Conservation (phyloP, 2,113 vertebrate genomes). For the Meriones unguiculatus region DNA sequence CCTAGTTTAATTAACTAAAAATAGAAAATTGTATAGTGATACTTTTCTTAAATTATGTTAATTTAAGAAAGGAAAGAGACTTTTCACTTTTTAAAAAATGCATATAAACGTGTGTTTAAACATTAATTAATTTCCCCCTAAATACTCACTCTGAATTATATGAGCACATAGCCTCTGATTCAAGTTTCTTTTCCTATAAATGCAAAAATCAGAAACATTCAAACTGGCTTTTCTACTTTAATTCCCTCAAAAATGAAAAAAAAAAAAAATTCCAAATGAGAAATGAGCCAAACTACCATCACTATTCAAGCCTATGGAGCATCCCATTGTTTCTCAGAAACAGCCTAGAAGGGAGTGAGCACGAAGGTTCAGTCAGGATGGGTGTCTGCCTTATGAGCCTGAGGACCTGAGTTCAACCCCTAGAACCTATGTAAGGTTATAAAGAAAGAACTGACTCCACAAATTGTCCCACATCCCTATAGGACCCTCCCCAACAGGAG, state of each 20-base stretch:
- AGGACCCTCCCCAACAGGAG: background rate
- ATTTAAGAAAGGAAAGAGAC: background rate
- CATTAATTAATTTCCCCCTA: background rate
- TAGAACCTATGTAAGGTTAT: background rate
- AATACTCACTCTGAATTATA: background rate
- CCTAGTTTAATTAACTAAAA: background rate
- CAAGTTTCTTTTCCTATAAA: background rate
- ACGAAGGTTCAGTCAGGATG: background rate
- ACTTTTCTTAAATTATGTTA: slow-evolving; percentile 18
- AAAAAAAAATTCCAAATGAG: background rate
- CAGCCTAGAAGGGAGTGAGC: background rate
- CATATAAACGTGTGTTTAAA: background rate
- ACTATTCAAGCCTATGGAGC: background rate
- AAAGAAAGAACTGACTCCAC: background rate
- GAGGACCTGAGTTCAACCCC: background rate
- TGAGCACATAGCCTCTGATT: background rate
- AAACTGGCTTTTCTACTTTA: background rate
- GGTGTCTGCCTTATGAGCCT: background rate
- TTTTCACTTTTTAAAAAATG: background rate
- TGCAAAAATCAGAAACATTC: slow-evolving; percentile 18
- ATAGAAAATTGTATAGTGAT: background rate
- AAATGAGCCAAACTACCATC: background rate
- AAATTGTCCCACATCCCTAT: background rate
- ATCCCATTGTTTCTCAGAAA: background rate
- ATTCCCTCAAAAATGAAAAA: background rate